Percentiles rank a stretch among this genome's conserved stretches.
phyloP scores from a whole-genome alignment of 2,113 vertebrate species.

The Lophura nycthemera region DNA sequence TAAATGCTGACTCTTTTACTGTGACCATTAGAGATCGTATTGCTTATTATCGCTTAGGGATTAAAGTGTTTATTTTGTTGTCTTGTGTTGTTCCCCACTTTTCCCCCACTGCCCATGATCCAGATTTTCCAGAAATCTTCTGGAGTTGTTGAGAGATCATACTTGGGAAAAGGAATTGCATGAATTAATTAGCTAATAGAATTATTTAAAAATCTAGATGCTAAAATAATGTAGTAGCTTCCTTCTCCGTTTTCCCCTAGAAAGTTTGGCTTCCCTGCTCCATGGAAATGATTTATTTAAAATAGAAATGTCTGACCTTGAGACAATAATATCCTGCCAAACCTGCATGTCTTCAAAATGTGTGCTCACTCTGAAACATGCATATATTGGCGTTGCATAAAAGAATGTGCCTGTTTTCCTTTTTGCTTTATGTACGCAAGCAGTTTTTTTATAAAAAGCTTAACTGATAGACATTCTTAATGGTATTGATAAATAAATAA shows the following conservation, averaged over 20 bases:
- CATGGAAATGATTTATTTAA: constrained; percentile 26
- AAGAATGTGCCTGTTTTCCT: background rate
- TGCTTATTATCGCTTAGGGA: background rate
- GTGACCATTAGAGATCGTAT: background rate
- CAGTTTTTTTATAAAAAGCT: background rate
- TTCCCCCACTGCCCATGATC: background rate
- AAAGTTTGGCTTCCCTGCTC: background rate
- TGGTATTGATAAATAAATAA: constrained; percentile 51
- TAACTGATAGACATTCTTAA: constrained; percentile 44
- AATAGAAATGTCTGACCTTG: constrained; percentile 25
- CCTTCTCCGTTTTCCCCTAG: background rate
- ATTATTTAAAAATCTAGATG: background rate
- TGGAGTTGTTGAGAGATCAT: background rate
- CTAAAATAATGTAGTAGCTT: background rate
- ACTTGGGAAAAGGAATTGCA: background rate
- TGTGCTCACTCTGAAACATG: background rate
- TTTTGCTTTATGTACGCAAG: background rate
- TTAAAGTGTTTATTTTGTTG: fast-evolving
- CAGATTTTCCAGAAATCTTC: background rate
- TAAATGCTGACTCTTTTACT: background rate
- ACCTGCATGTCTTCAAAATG: constrained; percentile 43
- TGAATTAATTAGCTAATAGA: background rate
- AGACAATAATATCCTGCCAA: constrained; percentile 36
- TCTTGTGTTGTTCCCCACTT: background rate
- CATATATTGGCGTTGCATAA: constrained; percentile 11